Conservation (phyloP, 2,888 invertebrate genomes). For the Dryobotodes eremita region DNA sequence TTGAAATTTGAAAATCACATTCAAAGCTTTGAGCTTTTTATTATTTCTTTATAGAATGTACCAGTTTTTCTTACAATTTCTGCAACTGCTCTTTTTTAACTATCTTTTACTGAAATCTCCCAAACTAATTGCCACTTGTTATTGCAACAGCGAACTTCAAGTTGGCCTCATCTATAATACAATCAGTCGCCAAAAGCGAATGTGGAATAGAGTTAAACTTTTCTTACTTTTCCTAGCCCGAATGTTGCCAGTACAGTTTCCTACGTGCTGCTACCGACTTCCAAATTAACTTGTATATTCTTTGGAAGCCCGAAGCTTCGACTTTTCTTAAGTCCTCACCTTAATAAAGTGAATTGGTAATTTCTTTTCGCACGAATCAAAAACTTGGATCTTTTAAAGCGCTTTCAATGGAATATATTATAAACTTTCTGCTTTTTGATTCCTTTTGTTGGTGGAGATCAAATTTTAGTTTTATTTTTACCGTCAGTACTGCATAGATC, state of each 20-base stretch:
- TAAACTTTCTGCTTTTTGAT: slow-evolving; percentile 41
- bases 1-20: neutral
- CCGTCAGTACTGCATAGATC: neutral
- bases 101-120: neutral
- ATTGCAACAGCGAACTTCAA: neutral
- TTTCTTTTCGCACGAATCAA: slow-evolving; percentile 55
- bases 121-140: slow-evolving; percentile 11
- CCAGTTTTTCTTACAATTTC: neutral
- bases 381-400: slow-evolving; percentile 48
- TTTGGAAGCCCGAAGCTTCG: slow-evolving; percentile 25
- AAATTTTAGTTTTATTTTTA: slow-evolving; percentile 26
- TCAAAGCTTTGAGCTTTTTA: neutral
- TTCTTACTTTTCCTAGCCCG: slow-evolving; percentile 10
- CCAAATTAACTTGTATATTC: slow-evolving; percentile 66
- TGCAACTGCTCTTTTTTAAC: neutral
- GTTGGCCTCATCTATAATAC: slow-evolving; percentile 35
- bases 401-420: slow-evolving; percentile 46
- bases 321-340: slow-evolving; percentile 40
- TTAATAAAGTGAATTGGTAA: slow-evolving; percentile 60
- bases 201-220: slow-evolving; percentile 29
- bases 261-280: slow-evolving; percentile 57
- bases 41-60: neutral
- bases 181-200: slow-evolving; percentile 35
- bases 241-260: slow-evolving; percentile 53
- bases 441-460: slow-evolving; percentile 43